phyloP scores from a whole-genome alignment of 2,797 vertebrate species.

The Anguilla obscura region DNA sequence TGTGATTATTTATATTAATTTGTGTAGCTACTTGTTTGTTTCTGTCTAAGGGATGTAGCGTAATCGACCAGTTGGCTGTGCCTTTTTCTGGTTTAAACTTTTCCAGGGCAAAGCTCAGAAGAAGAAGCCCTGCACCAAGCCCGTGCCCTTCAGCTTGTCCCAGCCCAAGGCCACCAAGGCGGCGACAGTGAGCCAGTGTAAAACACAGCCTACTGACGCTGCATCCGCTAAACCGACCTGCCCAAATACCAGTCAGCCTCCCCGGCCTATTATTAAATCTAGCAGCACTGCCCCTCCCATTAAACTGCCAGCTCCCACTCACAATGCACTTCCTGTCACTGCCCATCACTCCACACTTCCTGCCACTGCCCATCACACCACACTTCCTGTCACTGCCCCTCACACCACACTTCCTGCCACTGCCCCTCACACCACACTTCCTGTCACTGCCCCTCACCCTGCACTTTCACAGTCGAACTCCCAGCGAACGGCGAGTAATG shows the following conservation, averaged over 20 bases:
- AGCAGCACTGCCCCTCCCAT: background rate
- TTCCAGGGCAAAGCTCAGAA: slow-evolving; percentile 68
- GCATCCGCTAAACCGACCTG: slow-evolving; percentile 1
- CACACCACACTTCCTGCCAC: slow-evolving; percentile 22
- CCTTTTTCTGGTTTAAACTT: slow-evolving; percentile 21
- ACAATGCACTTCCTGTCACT: slow-evolving; percentile 35
- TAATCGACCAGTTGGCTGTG: background rate
- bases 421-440: slow-evolving; percentile 1
- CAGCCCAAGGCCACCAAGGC: slow-evolving; percentile 53
- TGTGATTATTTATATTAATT: background rate
- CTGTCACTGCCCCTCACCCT: background rate
- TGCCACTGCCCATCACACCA: slow-evolving; percentile 34
- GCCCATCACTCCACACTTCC: slow-evolving; percentile 33
- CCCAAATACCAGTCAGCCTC: slow-evolving; percentile 1
- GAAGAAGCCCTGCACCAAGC: slow-evolving; percentile 69
- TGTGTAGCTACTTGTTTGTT: background rate
- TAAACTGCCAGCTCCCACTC: slow-evolving; percentile 36
- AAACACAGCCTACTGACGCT: slow-evolving; percentile 18
- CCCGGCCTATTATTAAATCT: slow-evolving; percentile 35
- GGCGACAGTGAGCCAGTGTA: slow-evolving; percentile 33
- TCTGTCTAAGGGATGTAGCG: background rate
- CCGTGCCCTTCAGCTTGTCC: slow-evolving; percentile 70
- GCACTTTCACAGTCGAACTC: background rate
- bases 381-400: slow-evolving; percentile 32
- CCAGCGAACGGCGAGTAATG: background rate